Percentiles rank a stretch among this genome's conserved stretches.
phyloP scores from a whole-genome alignment of 2,797 vertebrate species.

The Pantherophis alleghaniensis region DNA sequence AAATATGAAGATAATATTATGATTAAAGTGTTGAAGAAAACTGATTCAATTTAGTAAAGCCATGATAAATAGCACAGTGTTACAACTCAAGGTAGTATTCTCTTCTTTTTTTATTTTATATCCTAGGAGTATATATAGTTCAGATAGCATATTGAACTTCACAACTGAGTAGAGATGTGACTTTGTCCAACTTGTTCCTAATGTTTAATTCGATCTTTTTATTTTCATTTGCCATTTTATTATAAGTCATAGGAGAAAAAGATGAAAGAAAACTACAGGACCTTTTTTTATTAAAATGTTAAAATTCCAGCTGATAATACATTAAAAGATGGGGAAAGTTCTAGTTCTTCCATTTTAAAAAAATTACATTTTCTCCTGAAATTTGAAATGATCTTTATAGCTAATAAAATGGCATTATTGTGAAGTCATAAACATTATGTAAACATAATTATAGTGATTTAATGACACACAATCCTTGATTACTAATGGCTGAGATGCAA shows the following conservation, averaged over 20 bases:
- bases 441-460: not conserved
- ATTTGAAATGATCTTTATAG: rapidly evolving
- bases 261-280: not conserved
- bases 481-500: not conserved
- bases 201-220: not conserved
- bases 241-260: not conserved
- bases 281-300: not conserved
- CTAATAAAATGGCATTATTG: not conserved
- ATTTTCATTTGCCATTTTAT: not conserved
- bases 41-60: not conserved
- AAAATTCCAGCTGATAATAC: not conserved
- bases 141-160: not conserved
- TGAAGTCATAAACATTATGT: not conserved
- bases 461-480: not conserved
- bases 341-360: not conserved
- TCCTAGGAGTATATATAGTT: not conserved
- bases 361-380: not conserved
- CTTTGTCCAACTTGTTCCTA: not conserved
- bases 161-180: not conserved
- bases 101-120: not conserved
- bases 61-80: not conserved
- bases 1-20: not conserved
- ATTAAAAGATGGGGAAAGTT: rapidly evolving
- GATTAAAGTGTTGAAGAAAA: not conserved
- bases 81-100: not conserved